Conservation (phyloP, 2,888 invertebrate species). For the Chrysotoxum bicinctum region DNA sequence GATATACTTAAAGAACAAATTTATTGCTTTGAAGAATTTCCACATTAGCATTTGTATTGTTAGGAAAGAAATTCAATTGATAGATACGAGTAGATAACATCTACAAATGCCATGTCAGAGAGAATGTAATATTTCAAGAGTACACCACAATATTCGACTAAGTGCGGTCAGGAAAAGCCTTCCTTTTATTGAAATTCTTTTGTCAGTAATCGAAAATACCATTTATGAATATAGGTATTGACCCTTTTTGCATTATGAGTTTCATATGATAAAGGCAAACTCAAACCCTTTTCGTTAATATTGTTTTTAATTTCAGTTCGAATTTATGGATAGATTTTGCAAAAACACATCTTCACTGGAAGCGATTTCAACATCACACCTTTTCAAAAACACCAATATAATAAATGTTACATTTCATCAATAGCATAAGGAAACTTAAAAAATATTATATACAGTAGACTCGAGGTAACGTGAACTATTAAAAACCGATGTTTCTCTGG, state of each 20-base stretch:
- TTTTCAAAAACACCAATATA: too few species aligned
- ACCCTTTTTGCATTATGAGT: neutral
- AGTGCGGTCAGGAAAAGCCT: neutral
- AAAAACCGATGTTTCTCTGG: too few species aligned
- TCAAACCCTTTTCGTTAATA: too few species aligned
- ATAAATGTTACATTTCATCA: too few species aligned
- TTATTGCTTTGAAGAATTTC: neutral
- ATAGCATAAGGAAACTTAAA: too few species aligned
- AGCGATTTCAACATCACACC: too few species aligned
- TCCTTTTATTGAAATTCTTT: neutral
- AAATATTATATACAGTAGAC: too few species aligned
- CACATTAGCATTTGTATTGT: conserved; percentile 18
- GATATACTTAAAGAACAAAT: neutral
- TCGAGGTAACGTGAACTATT: too few species aligned
- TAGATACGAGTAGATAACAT: neutral
- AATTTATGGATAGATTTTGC: too few species aligned
- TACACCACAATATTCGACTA: neutral
- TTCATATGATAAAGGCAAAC: neutral
- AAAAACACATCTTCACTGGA: too few species aligned
- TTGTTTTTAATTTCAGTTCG: too few species aligned
- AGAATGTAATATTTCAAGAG: neutral
- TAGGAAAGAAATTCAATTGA: conserved; percentile 5
- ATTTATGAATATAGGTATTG: neutral
- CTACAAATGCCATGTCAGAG: neutral
- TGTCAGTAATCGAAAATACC: neutral